Evolutionary conservation across 2,888 invertebrate species (phyloP).

Genomic region (Lasioglossum marginatum): DNA sequence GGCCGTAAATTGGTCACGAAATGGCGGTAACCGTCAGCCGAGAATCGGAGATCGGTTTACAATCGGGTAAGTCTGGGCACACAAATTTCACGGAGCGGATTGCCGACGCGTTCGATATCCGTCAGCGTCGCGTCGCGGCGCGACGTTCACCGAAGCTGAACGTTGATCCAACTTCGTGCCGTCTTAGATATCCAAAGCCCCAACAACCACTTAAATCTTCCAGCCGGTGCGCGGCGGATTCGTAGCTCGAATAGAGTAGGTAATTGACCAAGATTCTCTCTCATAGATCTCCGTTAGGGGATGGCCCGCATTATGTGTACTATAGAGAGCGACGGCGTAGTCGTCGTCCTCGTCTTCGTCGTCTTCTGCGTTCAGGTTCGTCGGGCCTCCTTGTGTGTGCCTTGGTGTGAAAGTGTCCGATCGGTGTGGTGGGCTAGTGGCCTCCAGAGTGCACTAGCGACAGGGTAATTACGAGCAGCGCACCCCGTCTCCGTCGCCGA

Average conservation of each 20-base stretch:
- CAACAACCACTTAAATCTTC: constrained; percentile 63
- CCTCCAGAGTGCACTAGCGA: constrained; percentile 77
- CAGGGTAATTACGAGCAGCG: constrained; percentile 79
- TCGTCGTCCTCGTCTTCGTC: neutral
- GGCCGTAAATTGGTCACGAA: constrained; percentile 4
- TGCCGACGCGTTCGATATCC: constrained; percentile 24
- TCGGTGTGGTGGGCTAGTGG: constrained; percentile 62
- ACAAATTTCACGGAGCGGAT: constrained; percentile 18
- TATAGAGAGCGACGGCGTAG: constrained; percentile 24
- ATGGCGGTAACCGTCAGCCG: constrained; percentile 3
- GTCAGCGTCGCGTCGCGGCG: constrained; percentile 37
- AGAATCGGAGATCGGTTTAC: constrained; percentile 15
- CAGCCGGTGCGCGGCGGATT: constrained; percentile 55
- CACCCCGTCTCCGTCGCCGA: constrained; percentile 69
- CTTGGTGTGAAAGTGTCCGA: constrained; percentile 64
- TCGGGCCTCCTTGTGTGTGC: constrained; percentile 34
- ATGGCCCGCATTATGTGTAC: constrained; percentile 66
- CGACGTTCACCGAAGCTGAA: constrained; percentile 14
- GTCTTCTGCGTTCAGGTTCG: constrained; percentile 32
- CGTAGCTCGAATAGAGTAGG: constrained; percentile 57
- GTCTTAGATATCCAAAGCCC: constrained; percentile 52
- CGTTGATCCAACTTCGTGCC: constrained; percentile 25
- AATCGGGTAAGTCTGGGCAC: neutral
- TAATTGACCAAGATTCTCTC: constrained; percentile 74
- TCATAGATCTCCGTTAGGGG: constrained; percentile 70